Evolutionary conservation across 2,113 vertebrate species (phyloP).

Genomic region (Ibidorhyncha struthersii): DNA sequence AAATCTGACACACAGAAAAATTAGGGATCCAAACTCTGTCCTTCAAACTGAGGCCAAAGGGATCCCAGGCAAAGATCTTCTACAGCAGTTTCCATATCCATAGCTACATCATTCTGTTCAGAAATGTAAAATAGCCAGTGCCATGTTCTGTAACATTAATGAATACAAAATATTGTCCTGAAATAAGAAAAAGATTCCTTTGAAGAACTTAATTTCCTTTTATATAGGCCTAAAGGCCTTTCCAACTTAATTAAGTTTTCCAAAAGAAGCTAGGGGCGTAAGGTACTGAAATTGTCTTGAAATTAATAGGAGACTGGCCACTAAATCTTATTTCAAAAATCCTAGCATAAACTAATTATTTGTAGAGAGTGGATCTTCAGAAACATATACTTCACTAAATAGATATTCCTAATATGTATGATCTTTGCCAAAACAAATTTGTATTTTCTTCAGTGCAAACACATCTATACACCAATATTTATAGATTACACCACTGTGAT

Average conservation of each 20-base stretch:
- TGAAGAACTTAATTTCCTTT: neutral
- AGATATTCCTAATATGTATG: neutral
- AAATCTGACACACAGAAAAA: conserved; percentile 42
- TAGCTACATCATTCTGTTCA: neutral
- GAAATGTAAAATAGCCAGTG: neutral
- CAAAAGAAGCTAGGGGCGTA: neutral
- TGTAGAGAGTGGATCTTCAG: neutral
- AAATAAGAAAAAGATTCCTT: neutral
- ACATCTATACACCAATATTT: neutral
- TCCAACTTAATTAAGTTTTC: neutral
- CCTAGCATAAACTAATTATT: neutral
- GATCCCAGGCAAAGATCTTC: neutral
- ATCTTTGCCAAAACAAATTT: conserved; percentile 41
- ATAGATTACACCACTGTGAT: neutral
- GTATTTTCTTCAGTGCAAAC: neutral
- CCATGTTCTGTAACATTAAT: neutral
- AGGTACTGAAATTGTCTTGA: neutral
- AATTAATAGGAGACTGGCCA: neutral
- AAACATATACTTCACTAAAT: neutral
- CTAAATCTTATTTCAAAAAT: conserved; percentile 33
- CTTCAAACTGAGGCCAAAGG: neutral
- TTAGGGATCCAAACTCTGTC: neutral
- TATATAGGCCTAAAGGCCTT: neutral
- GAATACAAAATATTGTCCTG: neutral
- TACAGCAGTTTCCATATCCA: neutral